Base-by-base conservation (phyloP, 2,113 vertebrate genomes). In the Centropristis striata region DNA sequence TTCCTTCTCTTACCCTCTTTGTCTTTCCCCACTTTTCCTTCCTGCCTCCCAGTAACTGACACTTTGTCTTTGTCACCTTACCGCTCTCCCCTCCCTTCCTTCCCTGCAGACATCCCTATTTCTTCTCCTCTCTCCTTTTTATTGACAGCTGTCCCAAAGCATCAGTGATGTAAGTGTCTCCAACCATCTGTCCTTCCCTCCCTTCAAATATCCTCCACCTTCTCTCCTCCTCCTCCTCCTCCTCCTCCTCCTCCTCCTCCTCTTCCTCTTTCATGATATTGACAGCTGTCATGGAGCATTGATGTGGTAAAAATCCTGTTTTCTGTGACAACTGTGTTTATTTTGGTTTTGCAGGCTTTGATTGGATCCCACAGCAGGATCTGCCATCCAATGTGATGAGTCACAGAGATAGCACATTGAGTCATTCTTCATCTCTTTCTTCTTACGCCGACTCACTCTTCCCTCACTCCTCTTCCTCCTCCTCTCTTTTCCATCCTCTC, bases 121-220 rank as follows among this genome's bases (percentile, higher is more conserved):
- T 67, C 85, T 64, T 55, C 80, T 54, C 58, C 60, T 51, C 66
- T 58, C 65, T 57, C 39, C 64, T 69, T 16, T 23, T 76, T 78
- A 89, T 87, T 86, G 90, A 88, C 90, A 89, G 85, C 83, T 86
- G 90, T 90, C 88, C 85, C 73, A 67, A 6, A 80, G 69, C 86
- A 87, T 89, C 78, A 82, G 78, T 37, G 66, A 79, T 66, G 57
- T 15, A 74, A 72, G 64, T n/a, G 54, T 79, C 80, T 82, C 58
- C 58, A 69, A 78, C 71, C 72, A n/a, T 71, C 75, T 78, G 73
- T 82, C 80, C 76, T 28, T 46, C 27, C 57, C 54, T 76, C 61
- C 47, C 72, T 70, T 39, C 64, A 28, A 36, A 65, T 51, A 41
- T 25, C 49, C 57, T 39, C n/a, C 77, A 66, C 72, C 68, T 68